Conservation (phyloP, 2,113 vertebrate species). For the Hydropotes inermis region DNA sequence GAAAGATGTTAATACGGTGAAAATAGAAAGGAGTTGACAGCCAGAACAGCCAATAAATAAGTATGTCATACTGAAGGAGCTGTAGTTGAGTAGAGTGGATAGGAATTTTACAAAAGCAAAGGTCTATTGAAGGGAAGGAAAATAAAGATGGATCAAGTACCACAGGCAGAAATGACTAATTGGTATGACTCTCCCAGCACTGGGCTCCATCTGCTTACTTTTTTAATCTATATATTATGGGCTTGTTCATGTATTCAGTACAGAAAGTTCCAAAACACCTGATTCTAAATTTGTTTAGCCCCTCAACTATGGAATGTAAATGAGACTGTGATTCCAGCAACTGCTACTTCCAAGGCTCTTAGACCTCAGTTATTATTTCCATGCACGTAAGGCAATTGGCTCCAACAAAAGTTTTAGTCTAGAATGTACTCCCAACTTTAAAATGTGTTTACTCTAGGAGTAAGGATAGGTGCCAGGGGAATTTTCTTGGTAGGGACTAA, state of each 20-base stretch:
- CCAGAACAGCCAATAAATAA: not conserved
- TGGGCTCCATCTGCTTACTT: not conserved
- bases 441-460: not conserved
- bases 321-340: not conserved
- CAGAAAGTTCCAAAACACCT: not conserved
- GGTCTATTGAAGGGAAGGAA: not conserved
- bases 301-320: not conserved
- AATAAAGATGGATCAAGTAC: not conserved
- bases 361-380: not conserved
- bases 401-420: not conserved
- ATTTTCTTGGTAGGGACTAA: not conserved
- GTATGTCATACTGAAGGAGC: not conserved
- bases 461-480: not conserved
- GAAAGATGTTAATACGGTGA: not conserved
- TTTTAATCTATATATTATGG: not conserved
- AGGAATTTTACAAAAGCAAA: not conserved
- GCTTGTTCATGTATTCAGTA: not conserved
- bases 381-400: not conserved
- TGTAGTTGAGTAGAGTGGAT: not conserved
- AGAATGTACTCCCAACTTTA: not conserved
- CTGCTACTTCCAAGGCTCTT: not conserved
- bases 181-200: not conserved
- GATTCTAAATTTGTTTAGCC: not conserved
- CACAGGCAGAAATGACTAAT: not conserved
- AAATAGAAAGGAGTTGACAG: not conserved